A percentile compares a stretch with the other conserved stretches of the same genome.
These are phyloP conservation scores for Platichthys stellatus DNA, from an alignment of 2,113 vertebrate genomes.

Conservation along the genomic window DNA sequence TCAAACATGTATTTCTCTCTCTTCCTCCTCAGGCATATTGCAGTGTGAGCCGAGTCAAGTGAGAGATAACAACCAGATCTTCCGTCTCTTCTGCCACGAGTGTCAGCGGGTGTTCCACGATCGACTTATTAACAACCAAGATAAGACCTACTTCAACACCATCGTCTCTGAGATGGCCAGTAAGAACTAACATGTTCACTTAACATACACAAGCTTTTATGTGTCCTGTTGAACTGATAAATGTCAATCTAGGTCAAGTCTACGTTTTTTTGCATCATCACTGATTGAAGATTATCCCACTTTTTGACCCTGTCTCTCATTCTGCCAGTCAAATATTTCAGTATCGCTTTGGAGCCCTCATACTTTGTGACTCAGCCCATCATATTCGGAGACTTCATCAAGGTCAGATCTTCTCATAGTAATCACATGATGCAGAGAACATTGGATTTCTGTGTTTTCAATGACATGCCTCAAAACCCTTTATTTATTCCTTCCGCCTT, in stretches of 20 bases:
- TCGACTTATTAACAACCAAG: conserved; percentile 86
- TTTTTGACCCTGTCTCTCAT: conserved; percentile 11
- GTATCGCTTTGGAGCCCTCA: conserved; percentile 79
- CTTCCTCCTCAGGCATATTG: conserved; percentile 79
- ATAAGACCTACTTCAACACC: conserved; percentile 87
- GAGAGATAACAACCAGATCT: conserved; percentile 85
- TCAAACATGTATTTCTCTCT: neutral
- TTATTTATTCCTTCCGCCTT: neutral
- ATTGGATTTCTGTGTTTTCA: neutral
- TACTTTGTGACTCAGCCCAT: conserved; percentile 85
- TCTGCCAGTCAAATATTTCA: conserved; percentile 85
- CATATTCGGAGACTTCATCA: conserved; percentile 90
- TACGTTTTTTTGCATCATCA: neutral
- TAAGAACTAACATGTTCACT: conserved; percentile 61
- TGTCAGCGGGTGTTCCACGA: conserved; percentile 89
- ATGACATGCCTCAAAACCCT: neutral
- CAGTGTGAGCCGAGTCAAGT: conserved; percentile 84
- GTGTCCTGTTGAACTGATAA: neutral
- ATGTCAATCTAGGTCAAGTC: no score
- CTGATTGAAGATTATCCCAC: neutral
- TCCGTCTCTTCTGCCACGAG: conserved; percentile 88
- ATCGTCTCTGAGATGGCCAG: conserved; percentile 88
- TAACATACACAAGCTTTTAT: neutral
- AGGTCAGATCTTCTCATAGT: conserved; percentile 62
- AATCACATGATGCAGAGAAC: neutral